Evolutionary conservation across 2,113 vertebrate genomes (phyloP).

Genomic region (Syngnathus scovelli): DNA sequence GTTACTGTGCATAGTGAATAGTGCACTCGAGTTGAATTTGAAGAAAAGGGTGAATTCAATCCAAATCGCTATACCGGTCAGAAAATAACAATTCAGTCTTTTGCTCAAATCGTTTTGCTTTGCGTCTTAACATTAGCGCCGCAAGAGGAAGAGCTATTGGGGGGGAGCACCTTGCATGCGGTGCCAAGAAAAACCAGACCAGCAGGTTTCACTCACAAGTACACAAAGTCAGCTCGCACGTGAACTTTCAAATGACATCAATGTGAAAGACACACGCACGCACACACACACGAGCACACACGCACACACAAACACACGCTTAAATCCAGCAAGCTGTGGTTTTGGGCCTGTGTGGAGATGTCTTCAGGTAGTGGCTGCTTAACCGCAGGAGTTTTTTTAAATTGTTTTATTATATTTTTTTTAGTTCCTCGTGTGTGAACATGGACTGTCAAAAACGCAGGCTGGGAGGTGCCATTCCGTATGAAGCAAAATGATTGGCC

Average conservation of each 20-base stretch:
- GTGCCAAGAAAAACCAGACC: slow-evolving; percentile 11
- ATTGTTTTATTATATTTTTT: background rate
- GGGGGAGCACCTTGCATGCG: slow-evolving; percentile 10
- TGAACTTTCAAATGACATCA: slow-evolving; percentile 1
- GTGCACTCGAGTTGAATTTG: too few relatives aligned
- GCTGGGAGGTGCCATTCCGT: background rate
- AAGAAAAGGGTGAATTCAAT: too few relatives aligned
- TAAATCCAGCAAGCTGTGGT: background rate
- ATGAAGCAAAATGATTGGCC: slow-evolving; percentile 15
- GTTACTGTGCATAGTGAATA: too few relatives aligned
- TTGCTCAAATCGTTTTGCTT: too few relatives aligned
- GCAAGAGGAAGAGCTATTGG: too few relatives aligned
- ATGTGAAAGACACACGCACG: background rate
- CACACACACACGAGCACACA: background rate
- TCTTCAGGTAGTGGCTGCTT: background rate
- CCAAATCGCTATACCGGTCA: too few relatives aligned
- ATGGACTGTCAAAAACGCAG: background rate
- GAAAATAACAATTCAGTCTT: too few relatives aligned
- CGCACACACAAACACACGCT: background rate
- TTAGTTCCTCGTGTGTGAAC: background rate
- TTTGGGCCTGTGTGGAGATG: background rate
- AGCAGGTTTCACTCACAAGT: background rate
- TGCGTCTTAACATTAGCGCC: too few relatives aligned
- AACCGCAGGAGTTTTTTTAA: background rate
- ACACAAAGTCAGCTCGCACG: background rate